Conservation (phyloP, 1,140 invertebrate species). For the Watersipora subatra region DNA sequence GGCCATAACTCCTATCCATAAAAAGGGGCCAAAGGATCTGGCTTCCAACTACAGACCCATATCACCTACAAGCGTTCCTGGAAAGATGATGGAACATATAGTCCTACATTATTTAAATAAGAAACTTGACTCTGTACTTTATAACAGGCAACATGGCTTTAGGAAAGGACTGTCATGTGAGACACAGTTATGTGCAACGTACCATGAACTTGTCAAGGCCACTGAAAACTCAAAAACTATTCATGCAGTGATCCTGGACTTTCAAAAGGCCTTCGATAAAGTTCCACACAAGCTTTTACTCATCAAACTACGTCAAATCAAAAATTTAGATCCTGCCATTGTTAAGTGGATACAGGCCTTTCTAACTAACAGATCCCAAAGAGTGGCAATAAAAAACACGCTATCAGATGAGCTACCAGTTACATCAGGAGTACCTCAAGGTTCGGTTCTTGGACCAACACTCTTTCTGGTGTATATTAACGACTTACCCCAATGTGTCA, state of each 20-base stretch:
- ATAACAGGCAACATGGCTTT: conserved; percentile 5
- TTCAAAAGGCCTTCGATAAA: conserved; percentile 6
- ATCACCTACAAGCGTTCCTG: background rate
- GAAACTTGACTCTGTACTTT: background rate
- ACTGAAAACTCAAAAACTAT: background rate
- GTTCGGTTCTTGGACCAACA: conserved; percentile 14
- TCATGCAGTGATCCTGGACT: conserved; percentile 6
- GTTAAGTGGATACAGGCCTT: conserved; percentile 12
- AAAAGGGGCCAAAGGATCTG: background rate
- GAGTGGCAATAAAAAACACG: conserved; percentile 9
- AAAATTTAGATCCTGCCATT: background rate
- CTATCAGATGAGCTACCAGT: conserved; percentile 9
- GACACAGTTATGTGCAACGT: conserved; percentile 2
- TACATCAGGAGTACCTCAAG: conserved; percentile 14
- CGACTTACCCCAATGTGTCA: conserved; percentile 10
- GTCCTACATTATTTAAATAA: conserved; percentile 3
- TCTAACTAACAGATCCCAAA: conserved; percentile 9
- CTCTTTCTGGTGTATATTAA: conserved; percentile 16
- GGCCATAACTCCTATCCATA: background rate
- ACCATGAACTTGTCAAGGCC: background rate
- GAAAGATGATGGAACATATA: conserved; percentile 8
- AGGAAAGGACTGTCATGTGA: conserved; percentile 3
- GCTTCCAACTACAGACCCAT: conserved; percentile 4
- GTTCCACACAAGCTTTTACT: background rate
- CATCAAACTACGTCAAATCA: background rate